Conservation (phyloP, 2,113 vertebrate species). For the Ursus arctos region DNA sequence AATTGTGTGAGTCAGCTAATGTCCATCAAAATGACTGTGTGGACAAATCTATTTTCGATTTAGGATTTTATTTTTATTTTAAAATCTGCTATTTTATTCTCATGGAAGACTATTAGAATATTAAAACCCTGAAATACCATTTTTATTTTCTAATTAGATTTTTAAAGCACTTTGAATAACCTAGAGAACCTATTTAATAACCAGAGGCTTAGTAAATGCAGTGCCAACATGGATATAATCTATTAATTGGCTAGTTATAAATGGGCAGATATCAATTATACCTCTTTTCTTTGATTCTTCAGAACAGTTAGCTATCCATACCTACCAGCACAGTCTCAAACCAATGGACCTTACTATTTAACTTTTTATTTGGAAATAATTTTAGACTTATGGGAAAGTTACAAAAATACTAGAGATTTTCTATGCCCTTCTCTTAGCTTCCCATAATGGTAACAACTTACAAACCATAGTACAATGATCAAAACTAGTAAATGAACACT, state of each 20-base stretch:
- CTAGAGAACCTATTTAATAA: constrained; percentile 43
- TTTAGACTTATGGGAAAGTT: constrained; percentile 15
- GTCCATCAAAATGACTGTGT: not conserved
- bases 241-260: constrained; percentile 37
- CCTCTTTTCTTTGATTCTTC: constrained; percentile 37
- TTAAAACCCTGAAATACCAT: constrained; percentile 22
- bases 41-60: constrained; percentile 39
- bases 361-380: constrained; percentile 37
- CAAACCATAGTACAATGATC: not conserved
- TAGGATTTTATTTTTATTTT: constrained; percentile 56
- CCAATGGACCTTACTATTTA: not conserved
- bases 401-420: constrained; percentile 40
- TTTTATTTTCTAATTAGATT: constrained; percentile 57
- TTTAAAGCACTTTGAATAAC: constrained; percentile 53
- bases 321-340: not conserved
- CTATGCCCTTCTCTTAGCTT: not conserved
- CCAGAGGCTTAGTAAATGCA: not conserved
- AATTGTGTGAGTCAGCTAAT: not conserved
- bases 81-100: constrained; percentile 37
- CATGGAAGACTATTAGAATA: constrained; percentile 19
- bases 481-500: constrained; percentile 28
- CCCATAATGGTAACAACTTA: not conserved
- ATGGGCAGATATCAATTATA: not conserved
- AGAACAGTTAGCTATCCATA: not conserved
- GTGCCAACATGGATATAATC: not conserved